Evolutionary conservation across 1,140 invertebrate genomes (phyloP), one percentile per base, ranked within the genome.

Genomic region (Cotesia typhae): DNA sequence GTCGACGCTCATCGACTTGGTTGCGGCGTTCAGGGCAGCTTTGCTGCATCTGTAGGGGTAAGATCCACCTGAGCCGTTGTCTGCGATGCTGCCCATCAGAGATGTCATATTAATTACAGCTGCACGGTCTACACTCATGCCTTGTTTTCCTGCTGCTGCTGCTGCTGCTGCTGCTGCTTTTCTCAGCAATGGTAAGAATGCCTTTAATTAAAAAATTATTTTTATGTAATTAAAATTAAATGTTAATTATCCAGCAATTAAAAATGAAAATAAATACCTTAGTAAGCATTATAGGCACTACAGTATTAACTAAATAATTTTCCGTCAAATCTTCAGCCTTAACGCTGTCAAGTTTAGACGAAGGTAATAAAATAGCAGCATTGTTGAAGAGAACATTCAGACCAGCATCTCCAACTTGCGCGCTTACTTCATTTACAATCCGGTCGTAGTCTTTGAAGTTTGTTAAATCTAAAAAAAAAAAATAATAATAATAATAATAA

Each of bases 11-110:
- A 97, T 89, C 3, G 93, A 94, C 84, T 92, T 94, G 5, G 95
- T 96, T 4, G 94, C 92, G 76, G 93, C 92, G 87, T 97, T 98
- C 12, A 97, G 79, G 4, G 94, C 95, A 55, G 92, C 88, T 93
- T 97, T 96, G 51, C 94, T 95, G 75, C 93, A 92, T 81, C 94
- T 88, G 80, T 96, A 97, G 2, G 94, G 90, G 84, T 95, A 96
- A 81, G 91, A 91, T 28, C 92, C 93, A 7, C 94, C 94, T 59
- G 90, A 86, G 51, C 87, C 87, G 84, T 95, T 96, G 7, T 89
- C 82, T 41, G 85, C 82, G 67, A 96, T 95, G 5, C 95, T 96
- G 4, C 93, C 95, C 38, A 96, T 87, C 59, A 92, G 87, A 0
- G 95, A 96, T 74, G 92, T 91, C 85, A 96, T 94, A 80, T 97